Evolutionary conservation across 2,797 vertebrate species (phyloP), one percentile per base, ranked within the genome.

Genomic region (Myotis myotis): DNA sequence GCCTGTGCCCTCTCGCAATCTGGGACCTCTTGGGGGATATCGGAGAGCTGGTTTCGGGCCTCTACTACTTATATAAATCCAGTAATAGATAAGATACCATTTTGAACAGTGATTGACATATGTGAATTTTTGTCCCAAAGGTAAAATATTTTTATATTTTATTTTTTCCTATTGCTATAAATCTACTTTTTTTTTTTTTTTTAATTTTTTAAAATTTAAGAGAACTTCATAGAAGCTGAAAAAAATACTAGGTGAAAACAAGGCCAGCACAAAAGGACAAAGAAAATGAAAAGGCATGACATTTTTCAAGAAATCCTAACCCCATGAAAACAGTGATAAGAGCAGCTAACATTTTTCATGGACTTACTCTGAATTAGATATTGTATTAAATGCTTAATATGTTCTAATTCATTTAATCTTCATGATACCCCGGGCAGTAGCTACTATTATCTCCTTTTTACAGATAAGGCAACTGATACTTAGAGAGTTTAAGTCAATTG

Each of bases 181-280:
- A 79, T 70, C 51, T 93, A 36, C 12, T 82, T 74, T 8, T 51
- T 6, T 28, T 30, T 91, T 47, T 30, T 30, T 62, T 92, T 94
- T 66, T 78, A 44, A 55, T 71, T 85, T 92, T 94, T 96, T 88
- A 78, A 92, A 95, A 84, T 85, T 93, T 76, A 93, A 88, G 62
- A 87, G 33, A 91, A 83, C 23, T 60, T 87, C 55, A 76, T 17
- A 53, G 47, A 87, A 33, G 36, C 70, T 86, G 49, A 81, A 92
- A 94, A 95, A 91, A 70, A 82, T 78, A 70, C 6, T 70, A 76
- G 38, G 9, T 70, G 6, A 95, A 96, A 95, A 89, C 25, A 38
- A 71, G 28, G 38, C 30, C 53, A 81, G 38, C n/a, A 68, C 41
- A 71, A 97, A 94, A 95, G 36, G 33, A 84, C 15, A 55, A 92